These are phyloP conservation scores for Monopis laevigella DNA, from an alignment of 2,888 invertebrate species.

Conservation along the genomic window DNA sequence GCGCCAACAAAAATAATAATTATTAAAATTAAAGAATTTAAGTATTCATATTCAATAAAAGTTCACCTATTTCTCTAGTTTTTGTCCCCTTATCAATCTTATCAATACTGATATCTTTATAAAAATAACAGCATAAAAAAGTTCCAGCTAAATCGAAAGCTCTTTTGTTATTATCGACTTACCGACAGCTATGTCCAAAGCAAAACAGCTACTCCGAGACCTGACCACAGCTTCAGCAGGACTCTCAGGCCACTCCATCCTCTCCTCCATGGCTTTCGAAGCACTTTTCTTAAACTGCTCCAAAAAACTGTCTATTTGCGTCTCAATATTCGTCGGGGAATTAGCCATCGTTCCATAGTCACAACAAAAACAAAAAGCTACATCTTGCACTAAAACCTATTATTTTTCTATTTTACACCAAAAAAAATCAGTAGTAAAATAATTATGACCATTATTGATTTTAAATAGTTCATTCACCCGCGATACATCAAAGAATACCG, in stretches of 20 bases:
- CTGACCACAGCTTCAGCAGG: slow-evolving; percentile 53
- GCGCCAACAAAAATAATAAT: too few species aligned
- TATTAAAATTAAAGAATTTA: too few species aligned
- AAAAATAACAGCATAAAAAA: too few species aligned
- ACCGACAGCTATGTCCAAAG: slow-evolving; percentile 52
- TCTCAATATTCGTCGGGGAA: slow-evolving; percentile 79
- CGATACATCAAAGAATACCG: slow-evolving; percentile 43
- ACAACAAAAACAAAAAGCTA: slow-evolving; percentile 60
- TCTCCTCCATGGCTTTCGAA: slow-evolving; percentile 77
- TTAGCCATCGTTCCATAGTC: slow-evolving; percentile 69
- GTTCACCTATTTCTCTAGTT: too few species aligned
- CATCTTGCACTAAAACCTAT: slow-evolving; percentile 17
- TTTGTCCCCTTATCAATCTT: too few species aligned
- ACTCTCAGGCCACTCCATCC: slow-evolving; percentile 62
- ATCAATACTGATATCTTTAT: too few species aligned
- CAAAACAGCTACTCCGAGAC: slow-evolving; percentile 61
- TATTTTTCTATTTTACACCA: neutral
- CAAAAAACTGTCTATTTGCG: slow-evolving; percentile 85
- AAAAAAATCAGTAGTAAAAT: too few species aligned
- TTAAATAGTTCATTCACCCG: slow-evolving; percentile 44
- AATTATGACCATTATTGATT: slow-evolving; percentile 25
- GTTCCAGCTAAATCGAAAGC: too few species aligned
- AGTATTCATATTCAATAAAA: too few species aligned
- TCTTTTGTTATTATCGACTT: slow-evolving; percentile 26
- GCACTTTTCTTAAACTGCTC: slow-evolving; percentile 85